Evolutionary conservation across 2,797 vertebrate genomes (phyloP).

Genomic region (Macropus fuliginosus): DNA sequence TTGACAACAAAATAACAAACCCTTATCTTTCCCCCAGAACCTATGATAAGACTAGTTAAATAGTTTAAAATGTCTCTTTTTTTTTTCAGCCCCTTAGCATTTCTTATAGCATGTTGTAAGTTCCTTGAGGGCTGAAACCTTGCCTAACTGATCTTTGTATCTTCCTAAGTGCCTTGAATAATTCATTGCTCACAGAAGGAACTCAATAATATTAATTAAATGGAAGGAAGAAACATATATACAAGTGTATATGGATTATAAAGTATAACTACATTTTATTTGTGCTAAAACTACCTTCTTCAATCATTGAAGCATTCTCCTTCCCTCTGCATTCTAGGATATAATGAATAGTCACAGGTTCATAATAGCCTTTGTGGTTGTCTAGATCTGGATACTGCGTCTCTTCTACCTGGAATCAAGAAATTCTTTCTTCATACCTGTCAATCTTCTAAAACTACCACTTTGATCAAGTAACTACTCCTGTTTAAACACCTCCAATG

Average conservation of each 20-base stretch:
- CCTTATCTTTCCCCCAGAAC: not conserved
- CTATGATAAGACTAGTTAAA: not conserved
- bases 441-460: not conserved
- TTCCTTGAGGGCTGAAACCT: not conserved
- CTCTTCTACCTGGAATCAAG: not conserved
- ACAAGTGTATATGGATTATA: not conserved
- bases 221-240: not conserved
- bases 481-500: not conserved
- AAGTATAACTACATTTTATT: not conserved
- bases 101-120: not conserved
- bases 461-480: not conserved
- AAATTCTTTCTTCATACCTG: not conserved
- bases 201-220: not conserved
- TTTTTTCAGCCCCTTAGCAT: not conserved
- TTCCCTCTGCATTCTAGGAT: not conserved
- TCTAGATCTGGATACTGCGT: not conserved
- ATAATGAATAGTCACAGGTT: not conserved
- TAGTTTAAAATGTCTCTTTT: not conserved
- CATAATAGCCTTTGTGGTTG: not conserved
- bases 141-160: not conserved
- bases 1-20: not conserved
- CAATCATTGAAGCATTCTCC: not conserved
- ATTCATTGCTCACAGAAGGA: not conserved
- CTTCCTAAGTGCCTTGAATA: not conserved
- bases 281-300: not conserved